Base-by-base conservation (phyloP, 2,888 invertebrate species). In the Acanthosepion esculentum region DNA sequence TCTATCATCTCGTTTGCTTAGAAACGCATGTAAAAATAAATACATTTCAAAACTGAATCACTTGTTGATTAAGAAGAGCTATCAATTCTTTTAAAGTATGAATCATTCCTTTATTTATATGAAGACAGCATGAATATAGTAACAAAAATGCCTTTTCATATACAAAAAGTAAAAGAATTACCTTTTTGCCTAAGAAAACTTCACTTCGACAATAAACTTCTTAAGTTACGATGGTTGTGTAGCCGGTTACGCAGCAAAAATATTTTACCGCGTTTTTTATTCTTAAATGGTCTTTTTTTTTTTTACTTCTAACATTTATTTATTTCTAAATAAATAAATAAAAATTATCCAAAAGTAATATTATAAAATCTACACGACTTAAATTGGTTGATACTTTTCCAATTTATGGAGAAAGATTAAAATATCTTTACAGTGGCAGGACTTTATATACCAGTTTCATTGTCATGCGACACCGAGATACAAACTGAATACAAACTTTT, bases 391-490 rank as follows among this genome's bases (percentile, higher is more conserved):
- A 53, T 26, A 10, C 6, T 50, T 53, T 50, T 93, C n/a, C 18
- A 29, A 12, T 48, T 53, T 26, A 50, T 93, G 12, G 53, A 3
- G 48, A 53, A n/a, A 59, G 23, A 41, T 93, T 33, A 93, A 93
- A 53, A 50, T n/a, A 29, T 53, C 12, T n/a, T 48, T 26, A n/a
- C 1, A 53, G 29, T 92, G 48, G 23, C 48, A 29, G 53, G 2
- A 53, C 18, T 92, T 53, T 53, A 53, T 53, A 29, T 29, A n/a
- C 4, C 3, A 29, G 48, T 3, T 53, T 93, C 50, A 93, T 93
- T 93, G 93, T 93, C 93, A 93, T 93, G 93, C 29, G 33, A 93
- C 93, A 93, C 93, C 93, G 93, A 20, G 10, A 93, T 53, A 8
- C 93, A 93, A 93, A 53, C 93, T 93, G 26, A 93, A 50, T 53